These are phyloP conservation scores for Xestia ashworthii DNA, from an alignment of 2,888 invertebrate genomes.

Conservation along the genomic window DNA sequence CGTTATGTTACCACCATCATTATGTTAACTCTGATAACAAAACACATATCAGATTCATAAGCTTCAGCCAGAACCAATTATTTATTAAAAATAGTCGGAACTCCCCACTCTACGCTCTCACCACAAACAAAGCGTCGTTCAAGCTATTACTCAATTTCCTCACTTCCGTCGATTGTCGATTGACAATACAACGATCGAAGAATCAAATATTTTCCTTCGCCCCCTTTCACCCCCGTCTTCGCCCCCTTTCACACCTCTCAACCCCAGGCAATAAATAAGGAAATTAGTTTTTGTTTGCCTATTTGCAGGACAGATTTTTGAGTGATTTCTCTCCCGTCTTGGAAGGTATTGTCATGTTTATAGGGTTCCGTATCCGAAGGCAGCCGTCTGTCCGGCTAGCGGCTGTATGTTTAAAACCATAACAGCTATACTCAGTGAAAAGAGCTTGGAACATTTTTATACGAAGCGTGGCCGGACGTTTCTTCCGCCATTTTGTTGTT, in stretches of 20 bases:
- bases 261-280: constrained; percentile 63
- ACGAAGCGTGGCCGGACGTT: too few relatives aligned
- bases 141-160: constrained; percentile 85
- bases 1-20: background rate
- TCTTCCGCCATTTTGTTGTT: too few relatives aligned
- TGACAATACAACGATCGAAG: constrained; percentile 81
- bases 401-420: background rate
- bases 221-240: constrained; percentile 33
- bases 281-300: constrained; percentile 67
- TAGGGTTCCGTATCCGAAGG: constrained; percentile 7
- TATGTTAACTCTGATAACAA: background rate
- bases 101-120: constrained; percentile 38
- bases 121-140: constrained; percentile 72
- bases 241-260: constrained; percentile 34
- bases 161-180: constrained; percentile 76
- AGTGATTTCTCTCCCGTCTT: constrained; percentile 49
- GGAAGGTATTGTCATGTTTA: constrained; percentile 34
- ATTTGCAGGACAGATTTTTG: constrained; percentile 55
- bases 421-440: background rate
- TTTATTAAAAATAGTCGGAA: constrained; percentile 12
- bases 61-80: background rate
- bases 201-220: constrained; percentile 77
- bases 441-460: background rate
- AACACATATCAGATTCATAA: background rate
- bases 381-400: background rate